Conservation (phyloP, 2,113 vertebrate genomes). For the Scomber colias region DNA sequence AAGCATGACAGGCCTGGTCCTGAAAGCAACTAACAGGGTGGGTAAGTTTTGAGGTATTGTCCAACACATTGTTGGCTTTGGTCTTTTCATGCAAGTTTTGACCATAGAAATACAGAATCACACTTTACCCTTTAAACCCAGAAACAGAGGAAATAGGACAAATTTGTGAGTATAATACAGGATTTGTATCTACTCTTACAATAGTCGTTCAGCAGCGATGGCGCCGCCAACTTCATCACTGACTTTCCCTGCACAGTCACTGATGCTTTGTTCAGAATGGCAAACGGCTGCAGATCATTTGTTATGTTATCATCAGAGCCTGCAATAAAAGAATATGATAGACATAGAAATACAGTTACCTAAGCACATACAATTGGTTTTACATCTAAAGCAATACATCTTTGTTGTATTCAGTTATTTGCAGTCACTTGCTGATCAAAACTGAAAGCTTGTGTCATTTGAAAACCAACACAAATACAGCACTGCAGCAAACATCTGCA, state of each 20-base stretch:
- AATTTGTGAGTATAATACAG: neutral
- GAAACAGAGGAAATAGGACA: too few species aligned
- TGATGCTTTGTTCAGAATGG: slow-evolving; percentile 21
- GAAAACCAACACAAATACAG: neutral
- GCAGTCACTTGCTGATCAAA: too few species aligned
- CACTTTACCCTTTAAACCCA: too few species aligned
- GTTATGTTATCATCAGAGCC: slow-evolving; percentile 16
- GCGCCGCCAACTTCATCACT: slow-evolving; percentile 75
- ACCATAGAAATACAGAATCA: too few species aligned
- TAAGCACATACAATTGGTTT: neutral
- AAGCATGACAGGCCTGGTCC: too few species aligned
- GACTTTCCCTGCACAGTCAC: slow-evolving; percentile 37
- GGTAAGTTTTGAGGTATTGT: too few species aligned
- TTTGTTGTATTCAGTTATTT: neutral
- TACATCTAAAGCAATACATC: neutral
- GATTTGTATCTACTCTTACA: slow-evolving; percentile 74
- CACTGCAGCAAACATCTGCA: neutral
- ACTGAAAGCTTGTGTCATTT: too few species aligned
- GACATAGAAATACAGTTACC: neutral
- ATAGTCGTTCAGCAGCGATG: slow-evolving; percentile 84
- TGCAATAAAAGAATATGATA: slow-evolving; percentile 2
- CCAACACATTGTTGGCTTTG: too few species aligned
- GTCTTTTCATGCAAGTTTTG: too few species aligned
- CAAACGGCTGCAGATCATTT: slow-evolving; percentile 50
- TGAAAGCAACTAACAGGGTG: too few species aligned